Evolutionary conservation across 2,113 vertebrate species (phyloP).

Genomic region (Salvelinus namaycush): DNA sequence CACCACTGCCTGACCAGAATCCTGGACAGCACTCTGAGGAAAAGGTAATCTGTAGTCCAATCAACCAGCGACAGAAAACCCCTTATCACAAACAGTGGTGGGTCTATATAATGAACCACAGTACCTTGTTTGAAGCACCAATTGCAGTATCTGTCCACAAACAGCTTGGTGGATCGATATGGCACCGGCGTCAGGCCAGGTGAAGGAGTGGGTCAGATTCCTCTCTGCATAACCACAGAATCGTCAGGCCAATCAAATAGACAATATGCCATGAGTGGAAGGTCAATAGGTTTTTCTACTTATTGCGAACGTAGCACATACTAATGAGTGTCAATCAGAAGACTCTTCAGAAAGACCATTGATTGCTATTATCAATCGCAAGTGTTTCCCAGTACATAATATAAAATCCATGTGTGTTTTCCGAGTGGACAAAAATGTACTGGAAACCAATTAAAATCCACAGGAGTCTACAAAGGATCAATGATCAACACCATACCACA

Average conservation of each 20-base stretch:
- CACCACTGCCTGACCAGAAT: slow-evolving; percentile 1
- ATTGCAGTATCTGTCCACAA: slow-evolving; percentile 51
- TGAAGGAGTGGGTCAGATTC: slow-evolving; percentile 33
- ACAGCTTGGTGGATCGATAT: slow-evolving; percentile 50
- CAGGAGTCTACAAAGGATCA: too few species aligned
- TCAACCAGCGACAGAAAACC: slow-evolving; percentile 21
- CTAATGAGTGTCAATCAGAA: slow-evolving; percentile 2
- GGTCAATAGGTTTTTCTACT: background rate
- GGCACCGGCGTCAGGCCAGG: slow-evolving; percentile 30
- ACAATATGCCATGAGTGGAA: background rate
- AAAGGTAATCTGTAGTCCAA: slow-evolving; percentile 33
- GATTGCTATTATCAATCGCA: background rate
- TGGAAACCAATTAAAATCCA: background rate
- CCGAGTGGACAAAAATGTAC: too few species aligned
- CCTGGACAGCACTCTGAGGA: slow-evolving; percentile 11
- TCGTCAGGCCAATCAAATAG: slow-evolving; percentile 17
- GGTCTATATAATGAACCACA: slow-evolving; percentile 43
- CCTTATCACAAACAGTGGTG: slow-evolving; percentile 20
- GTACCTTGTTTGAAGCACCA: slow-evolving; percentile 37
- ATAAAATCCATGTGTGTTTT: too few species aligned
- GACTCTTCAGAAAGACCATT: slow-evolving; percentile 9
- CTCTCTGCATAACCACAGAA: slow-evolving; percentile 38
- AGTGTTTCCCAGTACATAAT: too few species aligned
- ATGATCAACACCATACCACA: too few species aligned
- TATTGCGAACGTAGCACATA: slow-evolving; percentile 27